These are phyloP conservation scores for Tupaia chinensis DNA, from an alignment of 2,113 vertebrate species.

Conservation along the genomic window DNA sequence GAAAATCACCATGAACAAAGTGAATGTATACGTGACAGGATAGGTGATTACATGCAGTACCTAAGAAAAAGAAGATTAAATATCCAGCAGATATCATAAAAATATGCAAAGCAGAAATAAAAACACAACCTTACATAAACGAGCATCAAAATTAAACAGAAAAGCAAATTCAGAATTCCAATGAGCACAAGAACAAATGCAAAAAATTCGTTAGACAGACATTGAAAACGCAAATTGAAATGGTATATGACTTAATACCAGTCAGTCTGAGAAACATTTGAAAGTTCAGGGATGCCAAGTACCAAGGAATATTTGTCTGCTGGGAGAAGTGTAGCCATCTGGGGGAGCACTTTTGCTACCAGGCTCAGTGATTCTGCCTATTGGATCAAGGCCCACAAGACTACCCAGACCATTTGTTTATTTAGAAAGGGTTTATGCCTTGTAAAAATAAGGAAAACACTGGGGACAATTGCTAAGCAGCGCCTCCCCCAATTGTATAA, in stretches of 20 bases:
- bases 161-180: neutral
- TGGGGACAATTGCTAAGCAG: too few relatives aligned
- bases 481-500: too few relatives aligned
- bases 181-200: neutral
- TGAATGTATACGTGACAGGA: neutral
- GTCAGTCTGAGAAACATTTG: neutral
- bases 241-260: neutral
- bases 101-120: neutral
- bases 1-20: neutral
- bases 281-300: neutral
- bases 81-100: neutral
- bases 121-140: neutral
- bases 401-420: too few relatives aligned
- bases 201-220: neutral
- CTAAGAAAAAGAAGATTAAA: neutral
- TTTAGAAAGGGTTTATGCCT: too few relatives aligned
- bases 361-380: too few relatives aligned
- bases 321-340: neutral
- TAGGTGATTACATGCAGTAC: too few relatives aligned
- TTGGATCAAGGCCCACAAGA: too few relatives aligned
- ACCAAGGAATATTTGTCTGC: neutral
- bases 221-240: neutral
- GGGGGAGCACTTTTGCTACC: neutral
- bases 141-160: neutral
- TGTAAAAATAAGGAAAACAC: too few relatives aligned